Evolutionary conservation across 2,888 invertebrate genomes (phyloP).

Genomic region (Slavum lentiscoides): DNA sequence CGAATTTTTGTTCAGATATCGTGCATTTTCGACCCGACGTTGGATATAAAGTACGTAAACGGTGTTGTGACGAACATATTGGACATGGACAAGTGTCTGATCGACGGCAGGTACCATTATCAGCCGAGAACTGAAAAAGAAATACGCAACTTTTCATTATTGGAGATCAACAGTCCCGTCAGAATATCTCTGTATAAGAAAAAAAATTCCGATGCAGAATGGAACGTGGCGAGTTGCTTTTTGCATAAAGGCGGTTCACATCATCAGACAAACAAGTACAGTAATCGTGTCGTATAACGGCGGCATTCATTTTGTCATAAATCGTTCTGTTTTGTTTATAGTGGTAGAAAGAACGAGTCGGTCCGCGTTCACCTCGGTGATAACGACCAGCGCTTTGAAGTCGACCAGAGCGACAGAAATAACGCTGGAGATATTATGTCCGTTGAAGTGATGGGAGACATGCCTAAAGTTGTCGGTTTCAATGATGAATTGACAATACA

Average conservation of each 20-base stretch:
- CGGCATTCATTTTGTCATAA: neutral
- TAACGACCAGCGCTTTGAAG: neutral
- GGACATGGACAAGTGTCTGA: constrained; percentile 34
- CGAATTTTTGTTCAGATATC: constrained; percentile 19
- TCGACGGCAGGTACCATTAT: constrained; percentile 23
- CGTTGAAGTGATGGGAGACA: constrained; percentile 33
- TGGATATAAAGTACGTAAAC: constrained; percentile 30
- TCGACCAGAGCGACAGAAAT: neutral
- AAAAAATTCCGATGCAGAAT: constrained; percentile 10
- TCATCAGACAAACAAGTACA: neutral
- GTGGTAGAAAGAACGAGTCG: neutral
- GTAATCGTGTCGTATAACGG: neutral
- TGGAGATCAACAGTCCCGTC: constrained; percentile 23
- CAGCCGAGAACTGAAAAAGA: constrained; percentile 39
- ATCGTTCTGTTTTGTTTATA: neutral
- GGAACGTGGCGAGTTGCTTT: constrained; percentile 39
- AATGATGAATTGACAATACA: constrained; percentile 22
- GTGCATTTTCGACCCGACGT: constrained; percentile 25
- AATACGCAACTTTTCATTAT: constrained; percentile 26
- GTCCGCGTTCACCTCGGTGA: neutral
- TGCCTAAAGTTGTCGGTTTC: constrained; percentile 37
- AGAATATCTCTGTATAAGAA: constrained; percentile 31
- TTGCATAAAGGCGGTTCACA: neutral
- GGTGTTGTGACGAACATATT: constrained; percentile 32
- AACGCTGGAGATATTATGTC: constrained; percentile 2